Conservation (phyloP, 2,888 invertebrate species). For the Drosophila conformis region DNA sequence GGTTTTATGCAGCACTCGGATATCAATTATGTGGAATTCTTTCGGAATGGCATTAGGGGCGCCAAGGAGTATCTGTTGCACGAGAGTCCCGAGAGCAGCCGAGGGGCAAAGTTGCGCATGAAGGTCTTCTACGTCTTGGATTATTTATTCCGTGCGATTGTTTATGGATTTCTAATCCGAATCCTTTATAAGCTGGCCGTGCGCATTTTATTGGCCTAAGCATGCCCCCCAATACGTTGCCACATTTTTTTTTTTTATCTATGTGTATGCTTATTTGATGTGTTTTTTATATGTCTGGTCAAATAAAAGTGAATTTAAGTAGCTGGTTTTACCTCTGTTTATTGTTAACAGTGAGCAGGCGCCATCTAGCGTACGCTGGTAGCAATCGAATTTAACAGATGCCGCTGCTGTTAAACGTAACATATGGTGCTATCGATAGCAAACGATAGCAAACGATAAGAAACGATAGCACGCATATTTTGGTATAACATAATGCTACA, state of each 20-base stretch:
- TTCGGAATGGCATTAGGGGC: conserved; percentile 77
- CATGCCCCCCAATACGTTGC: background rate
- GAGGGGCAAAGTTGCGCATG: conserved; percentile 64
- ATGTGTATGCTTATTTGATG: background rate
- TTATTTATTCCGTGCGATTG: conserved; percentile 60
- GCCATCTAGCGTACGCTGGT: conserved; percentile 18
- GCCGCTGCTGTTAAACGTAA: conserved; percentile 1
- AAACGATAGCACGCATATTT: conserved; percentile 34
- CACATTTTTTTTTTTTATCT: conserved; percentile 10
- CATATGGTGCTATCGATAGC: conserved; percentile 16
- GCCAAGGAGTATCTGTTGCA: conserved; percentile 82
- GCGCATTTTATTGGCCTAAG: conserved; percentile 27
- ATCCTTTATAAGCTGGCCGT: conserved; percentile 45
- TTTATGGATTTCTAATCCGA: conserved; percentile 60
- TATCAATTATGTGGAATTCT: conserved; percentile 74
- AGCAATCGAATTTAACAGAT: background rate
- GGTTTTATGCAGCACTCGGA: conserved; percentile 72
- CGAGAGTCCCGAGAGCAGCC: conserved; percentile 75
- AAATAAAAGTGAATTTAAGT: conserved; percentile 22
- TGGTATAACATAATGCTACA: conserved; percentile 47
- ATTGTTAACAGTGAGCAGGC: background rate
- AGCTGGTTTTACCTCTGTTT: background rate
- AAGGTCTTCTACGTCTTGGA: conserved; percentile 70
- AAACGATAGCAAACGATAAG: background rate
- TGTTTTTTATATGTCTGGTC: conserved; percentile 32